Evolutionary conservation across 92 coral and sea anemone genomes (phyloP).

Genomic region (Epizoanthus illoricatus): DNA sequence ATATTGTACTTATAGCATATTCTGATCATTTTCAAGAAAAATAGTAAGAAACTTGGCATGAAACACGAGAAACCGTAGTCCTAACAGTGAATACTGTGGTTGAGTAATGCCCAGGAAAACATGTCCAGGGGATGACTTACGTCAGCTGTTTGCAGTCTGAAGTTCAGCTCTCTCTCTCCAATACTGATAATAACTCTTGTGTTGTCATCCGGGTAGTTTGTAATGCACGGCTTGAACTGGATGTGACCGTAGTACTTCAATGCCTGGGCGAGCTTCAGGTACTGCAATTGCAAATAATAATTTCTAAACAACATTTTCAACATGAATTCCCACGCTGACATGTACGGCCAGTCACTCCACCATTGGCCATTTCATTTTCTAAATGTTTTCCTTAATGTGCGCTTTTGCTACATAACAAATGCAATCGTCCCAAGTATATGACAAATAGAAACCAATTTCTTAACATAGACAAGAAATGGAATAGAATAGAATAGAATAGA

Average conservation of each 20-base stretch:
- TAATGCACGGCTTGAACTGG: conserved; percentile 87
- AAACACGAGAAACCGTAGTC: no score
- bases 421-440: neutral
- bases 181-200: conserved; percentile 76
- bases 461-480: neutral
- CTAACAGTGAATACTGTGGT: neutral
- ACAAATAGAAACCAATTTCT: neutral
- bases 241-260: conserved; percentile 83
- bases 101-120: neutral
- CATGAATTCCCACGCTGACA: neutral
- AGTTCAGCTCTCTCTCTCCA: conserved; percentile 86
- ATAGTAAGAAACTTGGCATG: no score
- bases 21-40: no score
- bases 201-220: conserved; percentile 83
- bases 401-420: no score
- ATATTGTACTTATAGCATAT: no score
- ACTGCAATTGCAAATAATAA: conserved; percentile 47
- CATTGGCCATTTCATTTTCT: neutral
- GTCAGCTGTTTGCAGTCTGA: conserved; percentile 79
- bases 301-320: neutral
- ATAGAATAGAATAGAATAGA: no score
- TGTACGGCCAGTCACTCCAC: no score
- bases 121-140: conserved; percentile 48
- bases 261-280: conserved; percentile 74
- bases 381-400: no score